Evolutionary conservation across 2,113 vertebrate genomes (phyloP), one percentile per base, ranked within the genome.

Genomic region (Corydoras sp.): DNA sequence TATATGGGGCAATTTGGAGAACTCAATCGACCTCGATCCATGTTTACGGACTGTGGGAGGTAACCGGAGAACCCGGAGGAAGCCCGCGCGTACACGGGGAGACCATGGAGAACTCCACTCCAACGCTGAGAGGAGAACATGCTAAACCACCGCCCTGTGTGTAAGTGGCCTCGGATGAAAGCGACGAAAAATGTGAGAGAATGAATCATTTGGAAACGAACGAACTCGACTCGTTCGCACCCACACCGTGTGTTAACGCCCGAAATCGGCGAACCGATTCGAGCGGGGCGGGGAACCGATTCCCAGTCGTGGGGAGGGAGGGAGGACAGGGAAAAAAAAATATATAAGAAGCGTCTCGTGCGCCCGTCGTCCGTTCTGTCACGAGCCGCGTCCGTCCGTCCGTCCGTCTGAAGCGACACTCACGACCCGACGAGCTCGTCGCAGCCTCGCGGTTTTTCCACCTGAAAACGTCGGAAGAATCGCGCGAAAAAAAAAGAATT

Each of bases 371-470:
- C 43, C 74, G 81, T 76, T 77, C 74, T 87, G 87, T 90, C 88
- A 90, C 89, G 86, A 89, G 89, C 87, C 78, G 76, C 64, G 79
- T 81, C 81, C 74, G 80, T 81, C 79, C 64, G 79, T 81, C 81
- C 74, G 80, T 81, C 79, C 69, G 77, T 83, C 81, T 77, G 69
- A 73, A 55, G 65, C 64, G 79, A 60, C 75, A 79, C 71, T 31
- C 80, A 73, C 69, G 65, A 69, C 67, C 74, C 71, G 74, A 66
- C 81, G 65, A 59, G 59, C 31, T 65, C 32, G 35, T 48, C 7
- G 9, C 4, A 49, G 51, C 5, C 2, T n/a, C 31, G 3, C 11
- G 63, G 12, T 0, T 29, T 24, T 24, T 24, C 5, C 5, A n/a
- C 30, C 30, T 58, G 30, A 8, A 29, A 24, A 24, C 63, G 0